Evolutionary conservation across 1,140 invertebrate genomes (phyloP).

Genomic region (Microplitis demolitor): DNA sequence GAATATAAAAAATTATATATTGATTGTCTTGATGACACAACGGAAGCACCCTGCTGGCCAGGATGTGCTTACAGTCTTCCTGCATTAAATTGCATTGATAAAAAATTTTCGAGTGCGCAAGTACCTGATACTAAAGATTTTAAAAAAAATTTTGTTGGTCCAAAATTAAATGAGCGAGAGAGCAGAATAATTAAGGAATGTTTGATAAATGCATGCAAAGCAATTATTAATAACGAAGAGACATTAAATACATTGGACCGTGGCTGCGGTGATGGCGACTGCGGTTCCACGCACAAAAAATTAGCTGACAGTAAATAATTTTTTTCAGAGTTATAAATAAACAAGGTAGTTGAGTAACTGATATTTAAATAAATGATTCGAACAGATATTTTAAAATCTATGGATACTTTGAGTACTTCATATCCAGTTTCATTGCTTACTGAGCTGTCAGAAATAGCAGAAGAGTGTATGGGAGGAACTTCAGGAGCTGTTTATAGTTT

Average conservation of each 20-base stretch:
- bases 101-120: not conserved
- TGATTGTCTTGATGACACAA: slow-evolving; percentile 64
- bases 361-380: not conserved
- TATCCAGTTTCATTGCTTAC: slow-evolving; percentile 61
- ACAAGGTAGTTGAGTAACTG: not conserved
- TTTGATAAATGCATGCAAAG: slow-evolving; percentile 59
- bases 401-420: slow-evolving; percentile 46
- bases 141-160: slow-evolving; percentile 38
- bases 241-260: slow-evolving; percentile 74
- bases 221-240: slow-evolving; percentile 64
- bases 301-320: slow-evolving; percentile 65
- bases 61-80: slow-evolving; percentile 53
- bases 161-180: slow-evolving; percentile 48
- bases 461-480: slow-evolving; percentile 72
- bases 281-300: slow-evolving; percentile 73
- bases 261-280: slow-evolving; percentile 82
- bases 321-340: not conserved
- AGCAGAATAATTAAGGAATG: slow-evolving; percentile 58
- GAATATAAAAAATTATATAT: slow-evolving; percentile 60
- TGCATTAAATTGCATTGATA: not conserved
- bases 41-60: slow-evolving; percentile 68
- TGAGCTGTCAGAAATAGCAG: slow-evolving; percentile 66
- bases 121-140: not conserved
- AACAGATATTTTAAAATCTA: slow-evolving; percentile 52
- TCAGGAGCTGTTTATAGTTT: slow-evolving; percentile 75